Evolutionary conservation across 1,140 invertebrate genomes (phyloP).

Genomic region (Hylaeus anthracinus): DNA sequence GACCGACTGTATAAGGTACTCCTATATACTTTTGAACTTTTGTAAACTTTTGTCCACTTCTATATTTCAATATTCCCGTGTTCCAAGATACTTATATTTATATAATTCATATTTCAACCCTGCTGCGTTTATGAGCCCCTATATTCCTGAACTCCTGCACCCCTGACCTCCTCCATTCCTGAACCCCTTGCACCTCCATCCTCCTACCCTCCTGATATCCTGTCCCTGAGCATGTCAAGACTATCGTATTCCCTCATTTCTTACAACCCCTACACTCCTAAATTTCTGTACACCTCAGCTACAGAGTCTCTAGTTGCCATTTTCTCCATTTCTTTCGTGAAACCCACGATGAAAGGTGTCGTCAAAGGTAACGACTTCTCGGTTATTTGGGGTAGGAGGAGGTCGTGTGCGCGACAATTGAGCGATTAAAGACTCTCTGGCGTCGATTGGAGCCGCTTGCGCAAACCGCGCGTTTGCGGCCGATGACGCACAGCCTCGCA

Average conservation of each 20-base stretch:
- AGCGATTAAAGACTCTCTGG: constrained; percentile 49
- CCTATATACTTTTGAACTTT: background rate
- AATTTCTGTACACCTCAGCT: background rate
- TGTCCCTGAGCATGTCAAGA: background rate
- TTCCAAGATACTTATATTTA: background rate
- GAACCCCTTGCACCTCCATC: background rate
- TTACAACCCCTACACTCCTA: background rate
- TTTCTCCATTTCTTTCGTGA: too few species aligned
- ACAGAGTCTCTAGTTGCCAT: too few species aligned
- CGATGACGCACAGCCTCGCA: constrained; percentile 20
- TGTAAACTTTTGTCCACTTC: background rate
- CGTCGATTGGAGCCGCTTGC: constrained; percentile 25
- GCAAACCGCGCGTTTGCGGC: constrained; percentile 21
- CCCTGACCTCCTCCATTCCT: background rate
- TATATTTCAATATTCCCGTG: too few species aligned
- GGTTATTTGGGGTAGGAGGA: background rate
- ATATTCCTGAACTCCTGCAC: too few species aligned
- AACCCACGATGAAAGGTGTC: background rate
- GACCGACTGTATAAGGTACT: too few species aligned
- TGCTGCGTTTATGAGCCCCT: too few species aligned
- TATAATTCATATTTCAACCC: background rate
- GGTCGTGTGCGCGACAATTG: constrained; percentile 36
- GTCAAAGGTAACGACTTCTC: background rate
- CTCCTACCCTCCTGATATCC: too few species aligned
- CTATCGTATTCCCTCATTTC: background rate